Evolutionary conservation across 2,113 vertebrate species (phyloP).

Genomic region (Ranitomeya imitator): DNA sequence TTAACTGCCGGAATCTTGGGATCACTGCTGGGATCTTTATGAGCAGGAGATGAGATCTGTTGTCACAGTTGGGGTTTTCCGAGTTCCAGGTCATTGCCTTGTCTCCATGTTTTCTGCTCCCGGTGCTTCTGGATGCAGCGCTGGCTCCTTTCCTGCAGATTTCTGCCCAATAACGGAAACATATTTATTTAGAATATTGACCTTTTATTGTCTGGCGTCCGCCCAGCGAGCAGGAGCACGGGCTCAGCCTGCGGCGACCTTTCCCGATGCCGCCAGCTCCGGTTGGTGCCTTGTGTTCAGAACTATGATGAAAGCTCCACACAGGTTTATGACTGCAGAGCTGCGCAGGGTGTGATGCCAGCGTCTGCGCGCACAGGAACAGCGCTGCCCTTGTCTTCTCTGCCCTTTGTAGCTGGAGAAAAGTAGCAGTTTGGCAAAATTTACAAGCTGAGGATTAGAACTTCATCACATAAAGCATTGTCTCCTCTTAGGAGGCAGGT

Average conservation of each 20-base stretch:
- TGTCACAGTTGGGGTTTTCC: neutral
- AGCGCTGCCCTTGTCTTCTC: neutral
- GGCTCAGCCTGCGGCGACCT: constrained; percentile 5
- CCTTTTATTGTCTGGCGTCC: constrained; percentile 24
- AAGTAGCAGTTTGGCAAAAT: constrained; percentile 16
- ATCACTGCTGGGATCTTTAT: constrained; percentile 3
- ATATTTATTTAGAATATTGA: constrained; percentile 25
- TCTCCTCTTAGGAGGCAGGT: neutral
- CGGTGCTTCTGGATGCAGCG: neutral
- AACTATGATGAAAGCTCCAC: neutral
- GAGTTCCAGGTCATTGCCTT: neutral
- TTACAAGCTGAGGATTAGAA: constrained; percentile 38
- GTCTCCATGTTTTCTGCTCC: neutral
- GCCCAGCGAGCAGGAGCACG: neutral
- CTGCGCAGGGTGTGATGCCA: neutral
- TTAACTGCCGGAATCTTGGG: neutral
- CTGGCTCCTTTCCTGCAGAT: neutral
- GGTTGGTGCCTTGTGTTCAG: neutral
- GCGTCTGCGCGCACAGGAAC: neutral
- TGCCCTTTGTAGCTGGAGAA: constrained; percentile 2
- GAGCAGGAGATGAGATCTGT: neutral
- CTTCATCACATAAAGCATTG: neutral
- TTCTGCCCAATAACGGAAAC: neutral
- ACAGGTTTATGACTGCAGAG: neutral
- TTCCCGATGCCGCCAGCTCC: neutral